These are phyloP conservation scores for Phania funesta DNA, from an alignment of 2,888 invertebrate species.

Conservation along the genomic window DNA sequence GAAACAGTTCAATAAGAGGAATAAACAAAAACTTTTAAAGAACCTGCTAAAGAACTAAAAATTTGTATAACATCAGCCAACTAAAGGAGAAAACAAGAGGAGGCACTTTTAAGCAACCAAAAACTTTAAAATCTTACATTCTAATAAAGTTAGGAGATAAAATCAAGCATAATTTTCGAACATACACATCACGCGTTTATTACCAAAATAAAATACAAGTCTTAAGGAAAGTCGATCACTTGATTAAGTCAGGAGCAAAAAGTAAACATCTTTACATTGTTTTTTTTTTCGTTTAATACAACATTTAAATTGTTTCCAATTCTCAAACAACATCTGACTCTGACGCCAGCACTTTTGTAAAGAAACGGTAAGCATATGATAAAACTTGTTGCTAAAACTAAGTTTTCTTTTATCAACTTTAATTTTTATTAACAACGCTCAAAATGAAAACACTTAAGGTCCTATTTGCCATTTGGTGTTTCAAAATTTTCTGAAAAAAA, in stretches of 20 bases:
- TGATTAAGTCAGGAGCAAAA: neutral
- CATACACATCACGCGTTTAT: neutral
- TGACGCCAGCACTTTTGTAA: too few species aligned
- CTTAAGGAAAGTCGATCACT: too few species aligned
- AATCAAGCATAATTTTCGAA: neutral
- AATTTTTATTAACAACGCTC: neutral
- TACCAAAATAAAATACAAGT: neutral
- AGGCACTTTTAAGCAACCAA: slow-evolving; percentile 15
- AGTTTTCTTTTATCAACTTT: slow-evolving; percentile 12
- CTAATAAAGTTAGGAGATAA: slow-evolving; percentile 27
- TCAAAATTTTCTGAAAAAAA: slow-evolving; percentile 2
- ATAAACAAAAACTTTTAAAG: slow-evolving; percentile 36
- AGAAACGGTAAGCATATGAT: slow-evolving; percentile 52
- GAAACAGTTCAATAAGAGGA: slow-evolving; percentile 27
- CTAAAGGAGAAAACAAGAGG: neutral
- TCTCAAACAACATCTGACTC: neutral
- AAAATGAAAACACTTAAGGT: slow-evolving; percentile 59
- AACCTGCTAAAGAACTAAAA: neutral
- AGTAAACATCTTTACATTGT: neutral
- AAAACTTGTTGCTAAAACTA: neutral
- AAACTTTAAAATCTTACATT: slow-evolving; percentile 2
- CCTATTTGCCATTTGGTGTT: slow-evolving; percentile 62
- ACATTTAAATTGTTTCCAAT: neutral
- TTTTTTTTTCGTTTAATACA: neutral
- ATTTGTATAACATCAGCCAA: slow-evolving; percentile 27